phyloP scores from a whole-genome alignment of 2,888 invertebrate species.

The Tinea trinotella region DNA sequence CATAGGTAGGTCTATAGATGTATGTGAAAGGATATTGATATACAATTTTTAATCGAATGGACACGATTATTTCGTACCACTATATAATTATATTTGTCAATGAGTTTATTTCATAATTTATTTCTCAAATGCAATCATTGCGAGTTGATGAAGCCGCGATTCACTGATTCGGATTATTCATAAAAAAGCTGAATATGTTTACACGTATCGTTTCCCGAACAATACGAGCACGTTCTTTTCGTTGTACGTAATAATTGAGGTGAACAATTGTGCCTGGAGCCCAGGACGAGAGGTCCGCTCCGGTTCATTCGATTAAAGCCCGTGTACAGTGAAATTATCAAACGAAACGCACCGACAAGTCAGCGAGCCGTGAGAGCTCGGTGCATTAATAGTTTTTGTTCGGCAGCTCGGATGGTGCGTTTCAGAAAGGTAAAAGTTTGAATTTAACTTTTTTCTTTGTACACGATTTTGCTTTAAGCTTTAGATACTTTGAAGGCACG shows the following conservation, averaged over 20 bases:
- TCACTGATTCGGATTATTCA: constrained; percentile 7
- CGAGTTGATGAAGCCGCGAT: background rate
- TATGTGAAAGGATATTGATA: too few species aligned
- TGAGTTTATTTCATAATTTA: constrained; percentile 2
- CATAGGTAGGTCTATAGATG: too few species aligned
- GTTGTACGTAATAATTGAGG: constrained; percentile 43
- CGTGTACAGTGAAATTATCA: constrained; percentile 67
- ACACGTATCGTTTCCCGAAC: constrained; percentile 33
- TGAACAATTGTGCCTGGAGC: constrained; percentile 39
- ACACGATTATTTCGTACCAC: background rate
- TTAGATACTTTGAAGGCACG: background rate
- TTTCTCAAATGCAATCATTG: background rate
- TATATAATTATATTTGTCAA: background rate
- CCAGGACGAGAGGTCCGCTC: constrained; percentile 28
- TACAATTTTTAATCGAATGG: constrained; percentile 1
- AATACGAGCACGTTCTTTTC: constrained; percentile 26
- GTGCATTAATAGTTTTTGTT: constrained; percentile 67
- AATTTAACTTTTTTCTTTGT: constrained; percentile 16
- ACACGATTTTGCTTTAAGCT: background rate
- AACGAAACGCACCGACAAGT: constrained; percentile 65
- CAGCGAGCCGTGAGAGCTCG: constrained; percentile 58
- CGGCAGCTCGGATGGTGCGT: constrained; percentile 48
- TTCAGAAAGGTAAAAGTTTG: constrained; percentile 22
- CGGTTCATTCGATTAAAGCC: constrained; percentile 65
- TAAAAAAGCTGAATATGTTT: constrained; percentile 21